A percentile compares a stretch with the other conserved stretches of the same genome.
These are phyloP conservation scores for Enteromius radiatus DNA, from an alignment of 2,797 vertebrate species.

Conservation along the genomic window DNA sequence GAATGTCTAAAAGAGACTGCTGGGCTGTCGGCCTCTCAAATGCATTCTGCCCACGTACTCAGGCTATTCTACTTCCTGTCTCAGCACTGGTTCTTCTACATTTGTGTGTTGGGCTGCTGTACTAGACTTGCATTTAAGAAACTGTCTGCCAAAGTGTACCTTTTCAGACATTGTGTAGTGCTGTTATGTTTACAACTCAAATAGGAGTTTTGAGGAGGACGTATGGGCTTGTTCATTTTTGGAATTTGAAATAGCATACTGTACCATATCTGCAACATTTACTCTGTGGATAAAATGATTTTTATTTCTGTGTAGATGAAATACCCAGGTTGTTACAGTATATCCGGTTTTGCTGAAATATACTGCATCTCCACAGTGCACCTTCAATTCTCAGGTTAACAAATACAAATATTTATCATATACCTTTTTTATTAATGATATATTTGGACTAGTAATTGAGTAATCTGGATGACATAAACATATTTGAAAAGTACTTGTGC, in stretches of 20 bases:
- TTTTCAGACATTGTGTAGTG: background rate
- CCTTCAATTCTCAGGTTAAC: background rate
- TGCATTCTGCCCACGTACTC: conserved; percentile 57
- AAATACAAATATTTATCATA: background rate
- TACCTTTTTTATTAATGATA: background rate
- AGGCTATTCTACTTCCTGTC: conserved; percentile 53
- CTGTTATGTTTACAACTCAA: background rate
- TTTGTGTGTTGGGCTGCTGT: conserved; percentile 43
- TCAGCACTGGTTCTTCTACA: conserved; percentile 36
- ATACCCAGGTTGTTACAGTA: background rate
- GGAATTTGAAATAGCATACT: background rate
- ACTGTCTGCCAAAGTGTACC: conserved; percentile 8
- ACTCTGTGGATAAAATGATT: background rate
- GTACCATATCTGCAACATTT: background rate
- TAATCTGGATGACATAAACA: too few species aligned
- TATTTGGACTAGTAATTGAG: background rate
- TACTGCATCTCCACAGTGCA: background rate
- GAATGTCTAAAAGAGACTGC: conserved; percentile 51
- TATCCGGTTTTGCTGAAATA: background rate
- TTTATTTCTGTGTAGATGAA: background rate
- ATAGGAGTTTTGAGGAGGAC: background rate
- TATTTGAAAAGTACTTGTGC: too few species aligned
- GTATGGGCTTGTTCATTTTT: background rate
- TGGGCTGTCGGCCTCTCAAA: conserved; percentile 50
- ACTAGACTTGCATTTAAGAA: conserved; percentile 36